These are phyloP conservation scores for Fistularia commersonii DNA, from an alignment of 2,797 vertebrate genomes.

Conservation along the genomic window DNA sequence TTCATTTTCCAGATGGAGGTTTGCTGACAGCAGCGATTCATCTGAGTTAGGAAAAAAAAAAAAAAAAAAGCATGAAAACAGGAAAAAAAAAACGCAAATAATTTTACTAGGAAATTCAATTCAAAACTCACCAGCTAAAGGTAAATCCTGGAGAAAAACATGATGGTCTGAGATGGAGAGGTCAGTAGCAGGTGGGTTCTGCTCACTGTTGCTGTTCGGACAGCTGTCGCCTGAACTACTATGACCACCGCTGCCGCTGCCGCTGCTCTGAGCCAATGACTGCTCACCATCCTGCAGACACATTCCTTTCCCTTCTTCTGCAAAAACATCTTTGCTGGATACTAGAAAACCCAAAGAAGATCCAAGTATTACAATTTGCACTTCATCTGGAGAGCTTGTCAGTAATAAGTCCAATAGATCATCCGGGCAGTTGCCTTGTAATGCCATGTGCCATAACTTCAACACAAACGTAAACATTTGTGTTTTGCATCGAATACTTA, in stretches of 20 bases:
- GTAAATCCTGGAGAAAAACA: slow-evolving; percentile 24
- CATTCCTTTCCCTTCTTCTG: slow-evolving; percentile 42
- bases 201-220: slow-evolving; percentile 18
- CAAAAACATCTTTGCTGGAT: slow-evolving; percentile 56
- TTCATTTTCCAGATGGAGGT: slow-evolving; percentile 30
- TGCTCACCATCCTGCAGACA: slow-evolving; percentile 48
- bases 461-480: too few relatives aligned
- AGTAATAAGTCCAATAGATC: too few relatives aligned
- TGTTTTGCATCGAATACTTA: slow-evolving; percentile 47
- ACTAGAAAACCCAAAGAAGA: slow-evolving; percentile 46
- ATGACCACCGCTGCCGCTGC: too few relatives aligned
- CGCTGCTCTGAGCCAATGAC: slow-evolving; percentile 6
- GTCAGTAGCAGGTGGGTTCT: slow-evolving; percentile 9
- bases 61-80: neutral
- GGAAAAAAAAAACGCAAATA: neutral
- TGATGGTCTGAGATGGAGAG: slow-evolving; percentile 43
- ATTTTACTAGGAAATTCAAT: neutral
- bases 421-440: too few relatives aligned
- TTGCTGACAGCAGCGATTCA: slow-evolving; percentile 20
- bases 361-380: neutral
- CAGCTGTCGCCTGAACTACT: neutral
- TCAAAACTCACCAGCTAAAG: slow-evolving; percentile 43
- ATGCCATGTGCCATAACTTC: too few relatives aligned
- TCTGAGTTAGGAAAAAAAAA: slow-evolving; percentile 13
- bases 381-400: neutral